These are phyloP conservation scores for Aphidius gifuensis DNA, from an alignment of 1,140 invertebrate species.

Conservation along the genomic window DNA sequence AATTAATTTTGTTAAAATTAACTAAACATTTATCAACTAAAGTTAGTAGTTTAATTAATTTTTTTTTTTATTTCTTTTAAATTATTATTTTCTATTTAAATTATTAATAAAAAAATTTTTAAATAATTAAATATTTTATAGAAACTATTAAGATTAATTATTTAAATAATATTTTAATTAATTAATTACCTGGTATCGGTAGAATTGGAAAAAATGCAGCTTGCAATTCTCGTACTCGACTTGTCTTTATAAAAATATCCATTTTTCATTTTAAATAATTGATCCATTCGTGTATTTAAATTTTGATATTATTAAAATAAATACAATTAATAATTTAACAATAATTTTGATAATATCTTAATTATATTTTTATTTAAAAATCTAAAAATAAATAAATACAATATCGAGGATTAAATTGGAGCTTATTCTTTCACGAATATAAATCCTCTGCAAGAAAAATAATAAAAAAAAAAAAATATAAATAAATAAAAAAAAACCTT, in stretches of 20 bases:
- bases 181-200: slow-evolving; percentile 46
- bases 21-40: neutral
- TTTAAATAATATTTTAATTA: neutral
- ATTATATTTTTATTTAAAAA: neutral
- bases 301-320: too few species aligned
- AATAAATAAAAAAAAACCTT: neutral
- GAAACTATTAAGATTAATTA: neutral
- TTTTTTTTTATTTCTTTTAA: neutral
- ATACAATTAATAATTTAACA: neutral
- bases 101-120: neutral
- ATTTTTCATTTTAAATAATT: slow-evolving; percentile 26
- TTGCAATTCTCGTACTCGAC: slow-evolving; percentile 60
- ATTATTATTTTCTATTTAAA: neutral
- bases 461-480: neutral
- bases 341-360: too few species aligned
- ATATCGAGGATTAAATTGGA: neutral
- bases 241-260: slow-evolving; percentile 31
- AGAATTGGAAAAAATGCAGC: slow-evolving; percentile 59
- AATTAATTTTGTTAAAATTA: neutral
- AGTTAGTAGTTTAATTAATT: slow-evolving; percentile 44
- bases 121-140: slow-evolving; percentile 29
- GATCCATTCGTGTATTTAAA: slow-evolving; percentile 1
- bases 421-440: slow-evolving; percentile 8
- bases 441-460: neutral
- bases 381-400: neutral